Conservation (phyloP, 2,113 vertebrate species). For the Leptocoma aspasia region DNA sequence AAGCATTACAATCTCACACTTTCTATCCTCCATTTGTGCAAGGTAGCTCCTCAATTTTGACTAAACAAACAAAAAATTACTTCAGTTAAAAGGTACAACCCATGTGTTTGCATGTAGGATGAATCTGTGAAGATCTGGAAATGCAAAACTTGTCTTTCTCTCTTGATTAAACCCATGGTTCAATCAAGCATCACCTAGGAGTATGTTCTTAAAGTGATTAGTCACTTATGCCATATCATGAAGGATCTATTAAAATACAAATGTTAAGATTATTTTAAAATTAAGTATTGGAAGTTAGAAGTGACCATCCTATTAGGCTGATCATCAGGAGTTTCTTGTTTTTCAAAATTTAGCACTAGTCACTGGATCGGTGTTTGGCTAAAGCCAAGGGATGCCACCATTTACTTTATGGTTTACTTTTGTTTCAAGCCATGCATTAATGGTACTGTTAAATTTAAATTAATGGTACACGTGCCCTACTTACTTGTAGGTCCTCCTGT, state of each 20-base stretch:
- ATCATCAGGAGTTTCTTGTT: not conserved
- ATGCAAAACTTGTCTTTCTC: not conserved
- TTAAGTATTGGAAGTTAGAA: not conserved
- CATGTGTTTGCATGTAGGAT: not conserved
- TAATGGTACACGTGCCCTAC: not conserved
- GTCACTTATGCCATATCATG: not conserved
- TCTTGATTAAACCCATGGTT: not conserved
- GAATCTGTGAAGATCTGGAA: not conserved
- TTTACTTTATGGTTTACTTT: not conserved
- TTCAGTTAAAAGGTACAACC: not conserved
- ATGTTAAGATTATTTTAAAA: not conserved
- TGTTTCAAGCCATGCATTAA: not conserved
- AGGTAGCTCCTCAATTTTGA: constrained; percentile 73
- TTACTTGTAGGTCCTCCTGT: constrained; percentile 68
- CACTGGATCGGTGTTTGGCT: not conserved
- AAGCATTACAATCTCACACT: constrained; percentile 74
- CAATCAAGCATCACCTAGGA: not conserved
- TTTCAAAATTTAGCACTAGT: not conserved
- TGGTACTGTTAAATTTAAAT: not conserved
- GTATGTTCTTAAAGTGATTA: not conserved
- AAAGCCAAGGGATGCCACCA: not conserved
- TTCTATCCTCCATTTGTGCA: constrained; percentile 79
- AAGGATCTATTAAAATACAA: not conserved
- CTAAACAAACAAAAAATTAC: not conserved
- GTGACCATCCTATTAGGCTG: not conserved